Conservation (phyloP, 2,888 invertebrate genomes). For the Portevinia maculata region DNA sequence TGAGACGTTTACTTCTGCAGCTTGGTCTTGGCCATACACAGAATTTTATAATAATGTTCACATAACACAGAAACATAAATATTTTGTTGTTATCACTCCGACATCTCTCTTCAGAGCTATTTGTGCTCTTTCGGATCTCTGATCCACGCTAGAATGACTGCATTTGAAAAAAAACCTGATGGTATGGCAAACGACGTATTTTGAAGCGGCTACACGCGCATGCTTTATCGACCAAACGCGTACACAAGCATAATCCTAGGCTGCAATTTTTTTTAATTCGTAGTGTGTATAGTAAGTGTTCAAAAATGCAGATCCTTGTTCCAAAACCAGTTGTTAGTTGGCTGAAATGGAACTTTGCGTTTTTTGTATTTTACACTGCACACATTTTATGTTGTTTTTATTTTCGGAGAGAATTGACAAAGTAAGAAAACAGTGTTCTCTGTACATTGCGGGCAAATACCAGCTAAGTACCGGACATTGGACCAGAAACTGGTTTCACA, state of each 20-base stretch:
- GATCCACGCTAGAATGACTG: conserved; percentile 39
- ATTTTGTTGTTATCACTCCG: conserved; percentile 64
- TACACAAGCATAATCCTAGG: conserved; percentile 54
- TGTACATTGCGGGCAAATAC: conserved; percentile 8
- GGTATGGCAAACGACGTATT: conserved; percentile 28
- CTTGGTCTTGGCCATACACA: conserved; percentile 26
- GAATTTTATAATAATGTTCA: conserved; percentile 37
- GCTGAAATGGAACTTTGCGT: conserved; percentile 44
- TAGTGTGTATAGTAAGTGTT: conserved; percentile 51
- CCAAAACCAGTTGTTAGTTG: conserved; percentile 56
- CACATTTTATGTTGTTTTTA: conserved; percentile 37
- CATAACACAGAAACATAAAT: conserved; percentile 60
- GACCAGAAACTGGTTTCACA: conserved; percentile 34
- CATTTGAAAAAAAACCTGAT: conserved; percentile 46
- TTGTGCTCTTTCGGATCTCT: conserved; percentile 38
- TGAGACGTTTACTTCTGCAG: conserved; percentile 26
- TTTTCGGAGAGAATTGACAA: conserved; percentile 24
- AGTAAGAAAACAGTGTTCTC: conserved; percentile 31
- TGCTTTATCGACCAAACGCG: conserved; percentile 45
- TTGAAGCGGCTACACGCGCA: conserved; percentile 48
- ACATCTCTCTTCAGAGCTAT: conserved; percentile 63
- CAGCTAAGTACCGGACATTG: conserved; percentile 3
- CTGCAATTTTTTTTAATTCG: conserved; percentile 68
- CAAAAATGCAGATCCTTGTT: conserved; percentile 71
- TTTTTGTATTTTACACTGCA: conserved; percentile 34